phyloP scores from a whole-genome alignment of 2,113 vertebrate species.

The Crotalus tigris region DNA sequence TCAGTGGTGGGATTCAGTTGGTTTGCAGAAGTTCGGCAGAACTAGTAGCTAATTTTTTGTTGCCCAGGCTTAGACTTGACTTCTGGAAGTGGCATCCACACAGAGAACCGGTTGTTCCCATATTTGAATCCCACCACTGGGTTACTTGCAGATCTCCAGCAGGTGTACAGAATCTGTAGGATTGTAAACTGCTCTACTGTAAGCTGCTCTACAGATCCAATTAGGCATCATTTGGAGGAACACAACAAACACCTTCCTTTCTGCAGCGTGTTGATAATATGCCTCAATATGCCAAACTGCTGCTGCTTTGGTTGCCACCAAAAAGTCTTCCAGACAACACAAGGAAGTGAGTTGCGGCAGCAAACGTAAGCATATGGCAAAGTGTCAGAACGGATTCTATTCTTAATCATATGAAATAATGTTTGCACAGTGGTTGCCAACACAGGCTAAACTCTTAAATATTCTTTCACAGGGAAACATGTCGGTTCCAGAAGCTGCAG shows the following conservation, averaged over 20 bases:
- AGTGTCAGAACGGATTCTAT: conserved; percentile 31
- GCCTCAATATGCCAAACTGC: conserved; percentile 12
- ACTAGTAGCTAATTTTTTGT: no score
- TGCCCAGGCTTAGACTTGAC: no score
- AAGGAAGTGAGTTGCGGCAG: conserved; percentile 13
- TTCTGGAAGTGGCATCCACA: no score
- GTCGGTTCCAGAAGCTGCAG: background rate
- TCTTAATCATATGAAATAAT: conserved; percentile 49
- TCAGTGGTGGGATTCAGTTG: background rate
- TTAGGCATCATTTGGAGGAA: background rate
- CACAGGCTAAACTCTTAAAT: conserved; percentile 39
- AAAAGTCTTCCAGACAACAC: conserved; percentile 5
- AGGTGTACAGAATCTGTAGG: background rate
- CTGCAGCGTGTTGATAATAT: background rate
- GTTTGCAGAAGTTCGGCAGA: no score
- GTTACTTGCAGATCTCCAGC: background rate
- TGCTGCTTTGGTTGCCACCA: conserved; percentile 6
- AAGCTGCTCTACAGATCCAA: background rate
- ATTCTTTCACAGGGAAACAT: background rate
- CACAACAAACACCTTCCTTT: background rate
- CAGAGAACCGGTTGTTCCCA: no score
- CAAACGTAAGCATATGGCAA: conserved; percentile 28
- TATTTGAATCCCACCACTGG: no score
- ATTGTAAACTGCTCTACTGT: background rate
- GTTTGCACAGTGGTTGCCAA: conserved; percentile 32